These are phyloP conservation scores for Lypha dubia DNA, from an alignment of 2,888 invertebrate species.

Conservation along the genomic window DNA sequence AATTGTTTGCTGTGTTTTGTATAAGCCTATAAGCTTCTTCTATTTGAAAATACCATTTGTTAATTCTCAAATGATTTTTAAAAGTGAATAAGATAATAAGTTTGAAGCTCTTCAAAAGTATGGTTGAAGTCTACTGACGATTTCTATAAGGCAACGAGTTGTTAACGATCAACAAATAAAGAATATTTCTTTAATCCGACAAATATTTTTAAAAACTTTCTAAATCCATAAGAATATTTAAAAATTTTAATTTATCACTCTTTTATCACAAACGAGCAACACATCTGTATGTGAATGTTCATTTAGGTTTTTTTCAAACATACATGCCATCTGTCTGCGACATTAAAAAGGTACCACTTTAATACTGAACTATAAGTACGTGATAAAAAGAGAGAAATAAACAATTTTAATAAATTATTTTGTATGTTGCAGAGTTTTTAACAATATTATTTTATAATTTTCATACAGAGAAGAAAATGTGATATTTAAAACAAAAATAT, in stretches of 20 bases:
- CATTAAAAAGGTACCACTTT: slow-evolving; percentile 29
- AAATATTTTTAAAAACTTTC: no score
- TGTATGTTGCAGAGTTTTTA: slow-evolving; percentile 25
- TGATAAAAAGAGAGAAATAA: slow-evolving; percentile 25
- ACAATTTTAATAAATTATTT: slow-evolving; percentile 31
- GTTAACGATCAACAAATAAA: no score
- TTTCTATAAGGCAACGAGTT: no score
- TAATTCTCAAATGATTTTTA: no score
- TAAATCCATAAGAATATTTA: no score
- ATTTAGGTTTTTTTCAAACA: neutral
- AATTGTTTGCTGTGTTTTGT: no score
- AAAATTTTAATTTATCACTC: neutral
- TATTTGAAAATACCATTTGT: no score
- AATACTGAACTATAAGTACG: slow-evolving; percentile 7
- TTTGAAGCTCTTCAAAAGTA: no score
- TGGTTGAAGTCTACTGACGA: no score
- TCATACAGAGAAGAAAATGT: neutral
- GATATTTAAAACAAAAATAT: slow-evolving; percentile 16
- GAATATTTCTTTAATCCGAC: no score
- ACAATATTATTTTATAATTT: slow-evolving; percentile 31
- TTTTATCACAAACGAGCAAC: neutral
- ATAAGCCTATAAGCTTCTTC: no score
- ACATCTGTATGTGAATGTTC: neutral
- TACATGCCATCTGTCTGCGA: neutral
- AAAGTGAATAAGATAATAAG: no score